These are phyloP conservation scores for Penaeus vannamei DNA, from an alignment of 1,140 invertebrate genomes.

Conservation along the genomic window DNA sequence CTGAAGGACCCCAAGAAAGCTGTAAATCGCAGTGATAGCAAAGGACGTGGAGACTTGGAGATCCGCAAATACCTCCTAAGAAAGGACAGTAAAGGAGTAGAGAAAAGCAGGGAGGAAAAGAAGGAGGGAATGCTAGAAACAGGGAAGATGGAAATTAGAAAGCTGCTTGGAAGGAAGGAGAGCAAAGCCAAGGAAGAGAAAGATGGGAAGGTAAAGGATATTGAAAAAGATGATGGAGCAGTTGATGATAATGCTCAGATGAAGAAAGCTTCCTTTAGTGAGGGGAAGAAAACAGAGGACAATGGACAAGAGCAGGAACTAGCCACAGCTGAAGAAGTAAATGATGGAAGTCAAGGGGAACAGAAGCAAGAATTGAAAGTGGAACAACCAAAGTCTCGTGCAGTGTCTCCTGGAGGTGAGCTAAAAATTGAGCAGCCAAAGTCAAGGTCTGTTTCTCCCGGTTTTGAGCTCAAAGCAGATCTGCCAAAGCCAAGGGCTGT, in stretches of 20 bases:
- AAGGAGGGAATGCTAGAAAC: not conserved
- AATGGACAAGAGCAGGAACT: not conserved
- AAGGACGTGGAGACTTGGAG: conserved; percentile 46
- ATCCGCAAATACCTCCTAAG: conserved; percentile 40
- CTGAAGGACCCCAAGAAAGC: conserved; percentile 2
- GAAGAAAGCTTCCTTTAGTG: conserved; percentile 9
- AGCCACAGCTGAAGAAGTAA: not conserved
- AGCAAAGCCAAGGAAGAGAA: conserved; percentile 25
- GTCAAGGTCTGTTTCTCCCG: not conserved
- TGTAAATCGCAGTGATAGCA: conserved; percentile 45
- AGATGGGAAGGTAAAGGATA: conserved; percentile 19
- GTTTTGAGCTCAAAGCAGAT: conserved; percentile 17
- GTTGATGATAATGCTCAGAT: not conserved
- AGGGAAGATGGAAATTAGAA: not conserved
- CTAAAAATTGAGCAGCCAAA: not conserved
- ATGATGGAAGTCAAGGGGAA: not conserved
- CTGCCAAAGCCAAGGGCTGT: not conserved
- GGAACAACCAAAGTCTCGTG: not conserved
- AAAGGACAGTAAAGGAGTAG: conserved; percentile 37
- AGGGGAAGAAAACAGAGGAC: not conserved
- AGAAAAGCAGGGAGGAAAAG: conserved; percentile 16
- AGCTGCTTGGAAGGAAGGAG: conserved; percentile 28
- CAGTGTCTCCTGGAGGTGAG: not conserved
- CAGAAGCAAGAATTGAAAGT: not conserved
- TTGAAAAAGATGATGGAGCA: conserved; percentile 26